Base-by-base conservation (phyloP, 2,113 vertebrate genomes). In the Symphodus melops region DNA sequence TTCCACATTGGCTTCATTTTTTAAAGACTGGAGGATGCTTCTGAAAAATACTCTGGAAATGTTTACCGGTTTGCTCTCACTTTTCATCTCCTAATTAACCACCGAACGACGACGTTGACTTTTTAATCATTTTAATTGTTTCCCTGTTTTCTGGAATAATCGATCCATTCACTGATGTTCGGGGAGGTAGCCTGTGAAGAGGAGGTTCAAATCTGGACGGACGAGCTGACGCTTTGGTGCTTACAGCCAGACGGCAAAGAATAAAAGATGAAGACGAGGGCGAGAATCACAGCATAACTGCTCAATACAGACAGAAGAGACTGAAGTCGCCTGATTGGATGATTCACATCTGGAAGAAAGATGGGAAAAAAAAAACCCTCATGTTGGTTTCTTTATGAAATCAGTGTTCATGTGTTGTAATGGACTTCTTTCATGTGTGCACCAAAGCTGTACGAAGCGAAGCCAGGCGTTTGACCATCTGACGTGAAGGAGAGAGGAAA, bases 161-260 rank as follows among this genome's bases (percentile, higher is more conserved):
- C 28, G 28, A 33, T 33, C 28, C 28, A 33, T 33, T 33, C 28
- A 33, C 25, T 44, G 1, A 20, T 39, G 75, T 58, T 28, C 20
- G 13, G 60, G 58, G 41, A 11, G 39, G 23, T 52, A 68, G 55
- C 21, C 36, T 5, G 42, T 14, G 46, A 21, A 76, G 77, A 70
- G 25, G 1, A 56, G 46, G 41, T 28, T 14, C 68, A 64, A 39
- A 44, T 67, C 86, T 69, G 28, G 16, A 37, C 83, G 81, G 77
- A 81, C 51, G 42, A 76, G 67, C 49, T 57, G 53, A 72, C 49
- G 64, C 80, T 8, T 23, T 10, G 39, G 46, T 46, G 61, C 73
- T 28, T 67, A 55, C 25, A 66, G 67, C 61, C 82, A 78, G 83
- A 88, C 79, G 86, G 83, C 57, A 82, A 71, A 68, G 13, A 76